A percentile compares a stretch with the other conserved stretches of the same genome.
Conservation (phyloP, 2,888 invertebrate genomes). For the Sicus ferrugineus region DNA sequence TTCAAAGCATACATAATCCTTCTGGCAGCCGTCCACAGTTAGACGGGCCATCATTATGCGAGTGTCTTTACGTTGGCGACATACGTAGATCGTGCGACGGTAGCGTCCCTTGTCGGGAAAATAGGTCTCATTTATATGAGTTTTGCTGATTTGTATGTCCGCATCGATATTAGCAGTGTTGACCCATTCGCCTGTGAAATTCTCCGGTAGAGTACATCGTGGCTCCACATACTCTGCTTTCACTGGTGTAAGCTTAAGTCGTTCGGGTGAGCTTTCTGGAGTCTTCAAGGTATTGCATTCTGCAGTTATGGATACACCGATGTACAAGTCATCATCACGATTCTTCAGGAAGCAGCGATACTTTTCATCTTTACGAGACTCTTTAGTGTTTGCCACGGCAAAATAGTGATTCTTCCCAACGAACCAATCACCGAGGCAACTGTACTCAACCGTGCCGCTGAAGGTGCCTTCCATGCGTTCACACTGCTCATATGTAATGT, state of each 20-base stretch:
- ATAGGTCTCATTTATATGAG: constrained; percentile 95
- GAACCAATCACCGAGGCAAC: constrained; percentile 95
- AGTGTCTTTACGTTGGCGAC: constrained; percentile 89
- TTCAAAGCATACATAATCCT: constrained; percentile 97
- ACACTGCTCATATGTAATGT: constrained; percentile 91
- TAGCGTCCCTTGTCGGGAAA: constrained; percentile 91
- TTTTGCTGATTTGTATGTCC: constrained; percentile 91
- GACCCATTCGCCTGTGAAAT: constrained; percentile 94
- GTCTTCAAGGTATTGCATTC: constrained; percentile 93
- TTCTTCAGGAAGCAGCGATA: constrained; percentile 94
- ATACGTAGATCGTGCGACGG: constrained; percentile 90
- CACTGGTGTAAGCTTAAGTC: constrained; percentile 82
- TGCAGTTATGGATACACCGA: constrained; percentile 92
- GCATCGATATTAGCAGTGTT: constrained; percentile 98
- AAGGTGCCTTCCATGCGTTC: constrained; percentile 89
- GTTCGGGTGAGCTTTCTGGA: constrained; percentile 91
- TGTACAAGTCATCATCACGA: constrained; percentile 90
- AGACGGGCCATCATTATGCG: constrained; percentile 95
- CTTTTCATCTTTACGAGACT: constrained; percentile 92
- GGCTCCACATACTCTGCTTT: constrained; percentile 85
- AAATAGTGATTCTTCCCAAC: constrained; percentile 95
- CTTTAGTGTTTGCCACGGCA: constrained; percentile 96
- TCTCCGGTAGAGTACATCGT: constrained; percentile 90
- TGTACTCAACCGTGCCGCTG: constrained; percentile 90
- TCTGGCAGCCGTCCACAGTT: constrained; percentile 95